phyloP scores from a whole-genome alignment of 2,797 vertebrate genomes.

The Peromyscus attwateri region DNA sequence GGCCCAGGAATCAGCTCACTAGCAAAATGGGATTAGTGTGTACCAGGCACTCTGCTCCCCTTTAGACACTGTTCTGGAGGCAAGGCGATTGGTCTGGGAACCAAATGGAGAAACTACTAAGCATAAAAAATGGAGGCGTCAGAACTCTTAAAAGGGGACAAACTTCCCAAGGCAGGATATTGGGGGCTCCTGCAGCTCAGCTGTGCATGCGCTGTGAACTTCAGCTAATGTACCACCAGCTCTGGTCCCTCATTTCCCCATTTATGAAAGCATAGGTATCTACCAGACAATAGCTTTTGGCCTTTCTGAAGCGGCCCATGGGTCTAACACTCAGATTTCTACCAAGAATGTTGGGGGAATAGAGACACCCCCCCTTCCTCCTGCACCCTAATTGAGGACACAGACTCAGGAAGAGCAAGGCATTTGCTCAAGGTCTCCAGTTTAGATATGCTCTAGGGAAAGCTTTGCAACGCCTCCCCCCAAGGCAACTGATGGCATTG shows the following conservation, averaged over 20 bases:
- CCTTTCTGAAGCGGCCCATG: neutral
- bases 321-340: neutral
- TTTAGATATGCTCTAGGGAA: neutral
- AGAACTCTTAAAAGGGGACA: neutral
- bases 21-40: constrained; percentile 44
- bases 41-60: neutral
- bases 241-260: neutral
- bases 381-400: neutral
- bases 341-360: neutral
- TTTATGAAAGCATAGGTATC: neutral
- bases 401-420: neutral
- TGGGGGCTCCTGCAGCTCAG: neutral
- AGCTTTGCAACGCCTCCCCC: neutral
- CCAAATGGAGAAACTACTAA: neutral
- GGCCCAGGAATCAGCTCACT: constrained; percentile 69
- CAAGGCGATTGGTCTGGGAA: neutral
- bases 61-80: neutral
- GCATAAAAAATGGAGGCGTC: neutral
- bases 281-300: neutral
- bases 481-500: neutral
- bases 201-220: neutral
- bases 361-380: neutral
- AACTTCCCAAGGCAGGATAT: neutral
- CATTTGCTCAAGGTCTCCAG: neutral
- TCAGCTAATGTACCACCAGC: neutral